A percentile compares a stretch with the other conserved stretches of the same genome.
These are phyloP conservation scores for Sphenopsis melanotis DNA, from an alignment of 2,797 vertebrate genomes.

Conservation along the genomic window DNA sequence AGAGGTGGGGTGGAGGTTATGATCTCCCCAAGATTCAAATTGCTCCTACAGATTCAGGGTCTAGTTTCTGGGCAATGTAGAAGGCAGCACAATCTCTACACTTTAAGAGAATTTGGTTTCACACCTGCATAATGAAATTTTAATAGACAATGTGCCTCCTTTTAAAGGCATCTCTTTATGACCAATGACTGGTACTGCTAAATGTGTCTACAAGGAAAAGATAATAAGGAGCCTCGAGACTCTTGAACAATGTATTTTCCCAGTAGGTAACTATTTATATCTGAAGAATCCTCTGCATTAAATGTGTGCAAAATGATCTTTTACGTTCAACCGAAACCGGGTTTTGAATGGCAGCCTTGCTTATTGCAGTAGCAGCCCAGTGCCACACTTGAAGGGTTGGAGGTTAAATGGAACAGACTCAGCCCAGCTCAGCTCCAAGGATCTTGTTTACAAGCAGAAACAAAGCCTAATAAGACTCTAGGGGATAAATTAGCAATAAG, in stretches of 20 bases:
- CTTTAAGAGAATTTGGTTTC: background rate
- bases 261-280: background rate
- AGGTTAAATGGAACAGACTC: constrained; percentile 40
- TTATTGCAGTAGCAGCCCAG: constrained; percentile 2
- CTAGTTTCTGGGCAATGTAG: background rate
- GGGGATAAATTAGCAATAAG: constrained; percentile 57
- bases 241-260: background rate
- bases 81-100: background rate
- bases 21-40: background rate
- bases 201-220: background rate
- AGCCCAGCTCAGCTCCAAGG: constrained; percentile 41
- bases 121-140: background rate
- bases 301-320: background rate
- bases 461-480: constrained; percentile 63
- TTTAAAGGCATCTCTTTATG: background rate
- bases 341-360: background rate
- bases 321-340: background rate
- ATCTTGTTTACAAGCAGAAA: constrained; percentile 56
- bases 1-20: background rate
- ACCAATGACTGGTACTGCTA: background rate
- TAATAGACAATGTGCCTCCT: background rate
- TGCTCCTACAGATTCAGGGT: background rate
- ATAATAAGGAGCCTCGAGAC: background rate
- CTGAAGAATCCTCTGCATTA: background rate
- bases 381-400: background rate